Base-by-base conservation (phyloP, 2,888 invertebrate genomes). In the Hybos culiciformis region DNA sequence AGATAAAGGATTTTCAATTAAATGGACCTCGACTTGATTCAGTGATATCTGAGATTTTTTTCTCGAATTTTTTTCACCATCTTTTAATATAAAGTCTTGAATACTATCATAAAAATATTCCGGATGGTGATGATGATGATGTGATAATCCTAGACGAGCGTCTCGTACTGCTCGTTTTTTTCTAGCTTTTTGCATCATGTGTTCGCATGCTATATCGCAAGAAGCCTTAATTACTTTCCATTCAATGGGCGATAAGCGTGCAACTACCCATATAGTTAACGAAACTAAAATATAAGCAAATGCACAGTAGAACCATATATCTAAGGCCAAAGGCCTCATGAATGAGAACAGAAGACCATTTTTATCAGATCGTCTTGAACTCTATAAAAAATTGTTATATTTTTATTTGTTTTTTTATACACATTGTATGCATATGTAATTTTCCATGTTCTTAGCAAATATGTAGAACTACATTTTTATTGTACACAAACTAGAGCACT, bases 231-330 rank as follows among this genome's bases (percentile, higher is more conserved):
- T 71, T 53, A 75, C 73, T 53, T 78, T 76, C 83, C 83, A 83
- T 66, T 90, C 87, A 60, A 79, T 77, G 9, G 90, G 88, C 20
- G 83, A 83, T 63, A 90, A 84, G 49, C 84, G 71, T 36, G 87
- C 87, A 50, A 88, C 80, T 52, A 88, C 78, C 75, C 87, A 90
- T 56, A 91, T 78, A 33, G 82, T 80, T 54, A 82, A 64, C 31
- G 81, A 80, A 50, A 87, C 86, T 53, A 85, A 71, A 46, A 85
- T 69, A 66, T 87, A 90, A 47, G 85, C 85, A 44, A 77, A 77
- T 48, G 80, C 69, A 63, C 84, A 80, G 61, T 78, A 79, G 48
- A 85, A 68, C 88, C 90, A 90, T 56, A 90, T 87, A 63, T 87
- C 82, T 51, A 81, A 72, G 3, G 85, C 83, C 52, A 90, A 70